Percentiles rank a stretch among this genome's conserved stretches.
These are phyloP conservation scores for Vanessa atalanta DNA, from an alignment of 1,140 invertebrate genomes.

Conservation along the genomic window DNA sequence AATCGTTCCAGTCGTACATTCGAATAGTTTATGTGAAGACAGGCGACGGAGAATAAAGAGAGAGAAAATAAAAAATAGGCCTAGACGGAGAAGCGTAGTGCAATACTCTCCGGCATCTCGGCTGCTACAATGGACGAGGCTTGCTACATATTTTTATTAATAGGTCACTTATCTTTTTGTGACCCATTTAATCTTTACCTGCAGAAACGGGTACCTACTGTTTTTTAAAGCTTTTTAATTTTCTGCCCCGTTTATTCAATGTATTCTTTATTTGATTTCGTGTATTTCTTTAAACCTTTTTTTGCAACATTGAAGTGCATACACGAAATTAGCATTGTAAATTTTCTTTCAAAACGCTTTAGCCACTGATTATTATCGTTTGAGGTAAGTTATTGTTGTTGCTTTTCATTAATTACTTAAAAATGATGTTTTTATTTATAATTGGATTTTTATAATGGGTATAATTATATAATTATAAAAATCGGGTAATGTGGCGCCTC, in stretches of 20 bases:
- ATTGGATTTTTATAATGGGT: too few species aligned
- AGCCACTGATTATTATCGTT: too few species aligned
- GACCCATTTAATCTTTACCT: conserved; percentile 30
- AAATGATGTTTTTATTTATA: too few species aligned
- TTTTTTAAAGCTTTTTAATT: conserved; percentile 12
- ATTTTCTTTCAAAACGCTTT: neutral
- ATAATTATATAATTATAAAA: too few species aligned
- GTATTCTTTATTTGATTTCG: conserved; percentile 14
- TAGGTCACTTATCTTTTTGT: conserved; percentile 41
- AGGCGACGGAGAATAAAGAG: conserved; percentile 31
- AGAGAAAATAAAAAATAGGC: conserved; percentile 31
- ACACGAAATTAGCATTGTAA: conserved; percentile 9
- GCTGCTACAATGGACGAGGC: conserved; percentile 36
- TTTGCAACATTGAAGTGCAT: neutral
- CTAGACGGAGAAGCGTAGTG: conserved; percentile 19
- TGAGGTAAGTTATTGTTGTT: too few species aligned
- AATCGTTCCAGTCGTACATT: conserved; percentile 19
- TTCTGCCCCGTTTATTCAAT: conserved; percentile 10
- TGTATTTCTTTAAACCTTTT: neutral
- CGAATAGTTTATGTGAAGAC: conserved; percentile 31
- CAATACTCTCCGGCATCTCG: conserved; percentile 29
- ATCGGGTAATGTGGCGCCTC: too few species aligned
- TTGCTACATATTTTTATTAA: conserved; percentile 37
- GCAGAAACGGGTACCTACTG: conserved; percentile 22
- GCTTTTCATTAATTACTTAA: too few species aligned